Percentiles rank a stretch among this genome's conserved stretches.
phyloP scores from a whole-genome alignment of 2,113 vertebrate species.

The Sakesphorus luctuosus region DNA sequence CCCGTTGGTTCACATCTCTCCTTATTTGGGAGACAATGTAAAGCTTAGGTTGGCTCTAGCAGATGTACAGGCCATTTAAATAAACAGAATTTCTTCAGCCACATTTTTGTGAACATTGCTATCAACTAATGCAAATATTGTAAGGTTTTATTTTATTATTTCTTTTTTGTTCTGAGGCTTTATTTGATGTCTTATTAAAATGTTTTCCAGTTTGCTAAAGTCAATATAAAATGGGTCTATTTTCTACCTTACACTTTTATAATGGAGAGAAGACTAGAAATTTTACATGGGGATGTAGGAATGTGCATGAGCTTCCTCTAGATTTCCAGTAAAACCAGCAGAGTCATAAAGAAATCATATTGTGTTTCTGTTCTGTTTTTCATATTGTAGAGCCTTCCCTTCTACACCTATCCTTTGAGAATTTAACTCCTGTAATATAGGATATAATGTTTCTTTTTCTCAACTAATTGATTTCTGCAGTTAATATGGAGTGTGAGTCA shows the following conservation, averaged over 20 bases:
- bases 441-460: not conserved
- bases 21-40: not conserved
- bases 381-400: not conserved
- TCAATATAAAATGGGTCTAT: not conserved
- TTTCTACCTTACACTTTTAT: not conserved
- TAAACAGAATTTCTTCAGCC: not conserved
- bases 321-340: not conserved
- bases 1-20: not conserved
- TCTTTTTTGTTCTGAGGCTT: not conserved
- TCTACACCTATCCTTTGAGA: not conserved
- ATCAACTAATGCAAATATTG: not conserved
- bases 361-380: not conserved
- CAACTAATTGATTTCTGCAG: not conserved
- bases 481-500: not conserved
- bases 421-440: not conserved
- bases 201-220: not conserved
- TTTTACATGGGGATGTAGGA: not conserved
- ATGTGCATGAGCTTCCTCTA: not conserved
- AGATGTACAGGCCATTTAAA: not conserved
- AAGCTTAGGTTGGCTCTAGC: not conserved
- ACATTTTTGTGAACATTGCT: not conserved
- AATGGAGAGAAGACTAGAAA: not conserved
- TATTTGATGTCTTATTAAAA: not conserved
- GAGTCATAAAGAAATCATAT: not conserved
- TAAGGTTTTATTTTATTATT: not conserved